These are phyloP conservation scores for Stenichneumon culpator DNA, from an alignment of 2,888 invertebrate species.

Conservation along the genomic window DNA sequence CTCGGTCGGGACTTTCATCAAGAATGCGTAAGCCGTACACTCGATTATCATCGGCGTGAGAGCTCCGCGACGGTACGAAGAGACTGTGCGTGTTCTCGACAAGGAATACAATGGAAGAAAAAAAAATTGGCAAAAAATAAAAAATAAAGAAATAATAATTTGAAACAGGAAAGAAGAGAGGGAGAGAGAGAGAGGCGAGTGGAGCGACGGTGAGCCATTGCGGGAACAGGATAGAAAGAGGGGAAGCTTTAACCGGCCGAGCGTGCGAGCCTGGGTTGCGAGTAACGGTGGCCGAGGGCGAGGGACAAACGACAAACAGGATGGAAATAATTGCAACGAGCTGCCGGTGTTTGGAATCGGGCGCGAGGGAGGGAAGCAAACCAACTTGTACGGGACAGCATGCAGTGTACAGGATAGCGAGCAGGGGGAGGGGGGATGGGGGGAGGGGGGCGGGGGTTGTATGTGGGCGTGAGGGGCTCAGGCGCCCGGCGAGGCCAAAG, in stretches of 20 bases:
- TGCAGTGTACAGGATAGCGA: constrained; percentile 19
- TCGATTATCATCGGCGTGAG: constrained; percentile 8
- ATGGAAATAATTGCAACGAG: constrained; percentile 75
- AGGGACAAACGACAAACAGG: constrained; percentile 74
- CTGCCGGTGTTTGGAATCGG: constrained; percentile 72
- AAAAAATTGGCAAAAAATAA: neutral
- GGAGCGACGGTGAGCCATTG: constrained; percentile 3
- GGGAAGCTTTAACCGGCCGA: constrained; percentile 61
- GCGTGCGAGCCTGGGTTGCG: constrained; percentile 58
- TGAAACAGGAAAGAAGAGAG: constrained; percentile 42
- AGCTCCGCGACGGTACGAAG: neutral
- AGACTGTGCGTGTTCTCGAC: neutral
- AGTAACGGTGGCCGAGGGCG: constrained; percentile 56
- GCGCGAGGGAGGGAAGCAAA: constrained; percentile 65
- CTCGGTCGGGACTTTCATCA: neutral
- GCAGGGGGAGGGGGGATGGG: constrained; percentile 26
- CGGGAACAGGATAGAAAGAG: constrained; percentile 25
- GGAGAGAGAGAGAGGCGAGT: neutral
- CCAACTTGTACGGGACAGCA: constrained; percentile 43
- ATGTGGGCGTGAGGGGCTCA: constrained; percentile 42
- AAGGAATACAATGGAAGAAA: neutral
- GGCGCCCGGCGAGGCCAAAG: constrained; percentile 62
- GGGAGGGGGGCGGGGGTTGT: constrained; percentile 13
- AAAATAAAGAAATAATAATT: constrained; percentile 2
- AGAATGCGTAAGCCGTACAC: neutral